These are phyloP conservation scores for Thamnophis sirtalis DNA, from an alignment of 2,113 vertebrate species.

Conservation along the genomic window DNA sequence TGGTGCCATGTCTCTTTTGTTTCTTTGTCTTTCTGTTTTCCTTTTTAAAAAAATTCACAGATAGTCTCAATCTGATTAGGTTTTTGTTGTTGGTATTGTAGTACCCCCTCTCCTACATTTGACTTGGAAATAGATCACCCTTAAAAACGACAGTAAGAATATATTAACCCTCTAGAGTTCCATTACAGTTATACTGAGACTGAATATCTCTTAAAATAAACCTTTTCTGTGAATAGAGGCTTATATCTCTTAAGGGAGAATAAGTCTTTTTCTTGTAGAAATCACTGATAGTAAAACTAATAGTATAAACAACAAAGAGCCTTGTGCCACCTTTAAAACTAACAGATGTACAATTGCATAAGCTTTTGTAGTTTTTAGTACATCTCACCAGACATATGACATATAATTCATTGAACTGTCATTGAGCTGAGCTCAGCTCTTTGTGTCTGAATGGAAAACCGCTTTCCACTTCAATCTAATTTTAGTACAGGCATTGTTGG, in stretches of 20 bases:
- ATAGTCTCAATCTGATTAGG: slow-evolving; percentile 70
- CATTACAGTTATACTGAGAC: slow-evolving; percentile 68
- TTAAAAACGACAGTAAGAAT: slow-evolving; percentile 74
- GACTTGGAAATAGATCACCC: slow-evolving; percentile 74
- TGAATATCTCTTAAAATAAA: slow-evolving; percentile 50
- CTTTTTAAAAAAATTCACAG: slow-evolving; percentile 61
- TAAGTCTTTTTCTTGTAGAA: slow-evolving; percentile 61
- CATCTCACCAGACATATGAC: neutral
- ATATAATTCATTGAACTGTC: neutral
- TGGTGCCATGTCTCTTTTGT: slow-evolving; percentile 44
- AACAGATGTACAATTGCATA: slow-evolving; percentile 48
- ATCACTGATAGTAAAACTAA: slow-evolving; percentile 64
- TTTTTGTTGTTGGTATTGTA: slow-evolving; percentile 62
- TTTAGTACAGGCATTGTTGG: neutral
- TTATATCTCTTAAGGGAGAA: slow-evolving; percentile 47
- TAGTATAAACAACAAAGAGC: slow-evolving; percentile 24
- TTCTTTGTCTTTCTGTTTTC: slow-evolving; percentile 24
- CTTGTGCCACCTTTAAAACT: slow-evolving; percentile 53
- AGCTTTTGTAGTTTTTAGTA: neutral
- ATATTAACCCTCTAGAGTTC: slow-evolving; percentile 66
- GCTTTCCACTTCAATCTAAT: neutral
- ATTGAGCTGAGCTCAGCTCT: neutral
- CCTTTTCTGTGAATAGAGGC: slow-evolving; percentile 55
- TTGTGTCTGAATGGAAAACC: neutral
- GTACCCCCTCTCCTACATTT: slow-evolving; percentile 57